These are phyloP conservation scores for Leucophora obtusa DNA, from an alignment of 2,888 invertebrate genomes.

Conservation along the genomic window DNA sequence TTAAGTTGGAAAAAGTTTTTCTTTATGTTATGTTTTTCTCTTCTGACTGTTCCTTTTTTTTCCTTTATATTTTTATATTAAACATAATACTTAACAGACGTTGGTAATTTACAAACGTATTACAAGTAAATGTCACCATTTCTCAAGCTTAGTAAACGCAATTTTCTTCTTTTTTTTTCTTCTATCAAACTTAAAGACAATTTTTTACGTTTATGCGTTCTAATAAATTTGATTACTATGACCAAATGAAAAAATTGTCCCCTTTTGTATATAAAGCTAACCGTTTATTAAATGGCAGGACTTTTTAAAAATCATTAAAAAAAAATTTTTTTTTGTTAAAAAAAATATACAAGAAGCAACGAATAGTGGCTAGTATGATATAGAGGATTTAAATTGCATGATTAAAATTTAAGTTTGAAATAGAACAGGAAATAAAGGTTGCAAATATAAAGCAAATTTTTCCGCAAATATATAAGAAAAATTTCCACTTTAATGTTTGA, in stretches of 20 bases:
- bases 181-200: conserved; percentile 2
- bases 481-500: no score
- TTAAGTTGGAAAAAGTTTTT: conserved; percentile 66
- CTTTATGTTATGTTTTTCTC: conserved; percentile 20
- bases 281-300: conserved; percentile 10
- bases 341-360: not conserved
- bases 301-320: not conserved
- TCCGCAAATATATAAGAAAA: no score
- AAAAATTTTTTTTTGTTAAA: not conserved
- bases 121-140: conserved; percentile 70
- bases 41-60: conserved; percentile 20
- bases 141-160: conserved; percentile 57
- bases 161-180: conserved; percentile 9
- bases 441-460: no score
- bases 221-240: conserved; percentile 60
- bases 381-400: no score
- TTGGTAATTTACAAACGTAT: conserved; percentile 69
- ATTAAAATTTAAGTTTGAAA: no score
- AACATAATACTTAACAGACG: conserved; percentile 51
- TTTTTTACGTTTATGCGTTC: conserved; percentile 38
- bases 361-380: not conserved
- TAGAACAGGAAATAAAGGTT: no score
- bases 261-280: conserved; percentile 3
- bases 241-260: conserved; percentile 28
- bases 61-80: conserved; percentile 19